Conservation (phyloP, 2,888 invertebrate species). For the Caenorhabditis uteleia region DNA sequence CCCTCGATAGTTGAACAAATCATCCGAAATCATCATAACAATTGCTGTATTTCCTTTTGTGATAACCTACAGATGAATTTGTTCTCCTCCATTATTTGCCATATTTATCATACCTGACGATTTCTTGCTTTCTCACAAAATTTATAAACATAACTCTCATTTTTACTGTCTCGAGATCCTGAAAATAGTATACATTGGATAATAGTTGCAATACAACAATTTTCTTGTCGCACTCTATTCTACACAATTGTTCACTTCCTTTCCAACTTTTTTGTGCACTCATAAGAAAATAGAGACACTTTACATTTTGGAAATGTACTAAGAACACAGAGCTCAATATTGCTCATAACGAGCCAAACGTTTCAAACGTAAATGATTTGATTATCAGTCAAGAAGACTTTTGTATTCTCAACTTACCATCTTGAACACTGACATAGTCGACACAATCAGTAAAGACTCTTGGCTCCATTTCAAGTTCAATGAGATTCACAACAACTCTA, state of each 20-base stretch:
- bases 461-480: slow-evolving; percentile 36
- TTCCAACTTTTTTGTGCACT: no score
- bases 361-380: no score
- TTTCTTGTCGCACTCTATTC: no score
- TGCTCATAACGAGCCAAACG: neutral
- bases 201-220: no score
- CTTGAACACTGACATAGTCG: slow-evolving; percentile 29
- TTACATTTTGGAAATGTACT: no score
- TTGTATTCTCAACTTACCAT: slow-evolving; percentile 30
- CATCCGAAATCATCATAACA: slow-evolving; percentile 27
- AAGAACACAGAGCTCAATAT: neutral
- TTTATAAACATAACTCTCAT: neutral
- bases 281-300: no score
- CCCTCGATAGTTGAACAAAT: slow-evolving; percentile 20
- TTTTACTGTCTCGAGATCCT: slow-evolving; percentile 8
- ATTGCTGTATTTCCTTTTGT: slow-evolving; percentile 11
- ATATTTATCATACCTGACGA: slow-evolving; percentile 10
- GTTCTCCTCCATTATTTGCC: neutral
- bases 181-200: neutral
- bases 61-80: slow-evolving; percentile 13
- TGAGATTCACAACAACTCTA: slow-evolving; percentile 16
- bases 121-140: slow-evolving; percentile 12
- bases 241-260: no score
- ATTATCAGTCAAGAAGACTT: no score
- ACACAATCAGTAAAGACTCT: slow-evolving; percentile 39